Conservation (phyloP, 2,113 vertebrate genomes). For the Eurystomus gularis region DNA sequence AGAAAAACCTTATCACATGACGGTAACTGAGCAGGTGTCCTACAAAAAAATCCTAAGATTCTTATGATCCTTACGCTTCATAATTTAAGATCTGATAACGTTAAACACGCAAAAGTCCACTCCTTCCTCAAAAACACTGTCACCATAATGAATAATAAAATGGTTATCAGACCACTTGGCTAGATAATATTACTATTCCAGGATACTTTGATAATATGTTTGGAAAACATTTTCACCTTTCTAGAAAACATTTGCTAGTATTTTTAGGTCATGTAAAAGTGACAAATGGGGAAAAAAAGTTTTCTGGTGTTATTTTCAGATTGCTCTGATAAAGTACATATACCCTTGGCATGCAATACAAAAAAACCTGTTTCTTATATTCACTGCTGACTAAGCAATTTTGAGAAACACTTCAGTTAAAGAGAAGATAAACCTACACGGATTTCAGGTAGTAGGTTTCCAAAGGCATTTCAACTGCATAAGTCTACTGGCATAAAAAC, state of each 20-base stretch:
- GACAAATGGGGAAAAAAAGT: neutral
- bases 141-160: neutral
- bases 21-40: neutral
- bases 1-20: neutral
- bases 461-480: neutral
- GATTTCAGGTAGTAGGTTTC: neutral
- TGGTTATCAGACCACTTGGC: neutral
- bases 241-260: neutral
- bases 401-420: neutral
- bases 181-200: neutral
- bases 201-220: neutral
- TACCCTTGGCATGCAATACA: fast-evolving
- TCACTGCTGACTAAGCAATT: neutral
- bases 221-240: neutral
- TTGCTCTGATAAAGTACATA: neutral
- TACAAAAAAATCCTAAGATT: neutral
- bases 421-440: neutral
- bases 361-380: neutral
- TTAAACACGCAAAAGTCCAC: neutral
- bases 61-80: neutral
- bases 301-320: neutral
- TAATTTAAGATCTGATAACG: neutral
- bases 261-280: neutral
- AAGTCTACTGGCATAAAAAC: neutral
- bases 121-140: neutral